Evolutionary conservation across 2,113 vertebrate species (phyloP), one percentile per base, ranked within the genome.

Genomic region (Dunckerocampus dactyliophorus): DNA sequence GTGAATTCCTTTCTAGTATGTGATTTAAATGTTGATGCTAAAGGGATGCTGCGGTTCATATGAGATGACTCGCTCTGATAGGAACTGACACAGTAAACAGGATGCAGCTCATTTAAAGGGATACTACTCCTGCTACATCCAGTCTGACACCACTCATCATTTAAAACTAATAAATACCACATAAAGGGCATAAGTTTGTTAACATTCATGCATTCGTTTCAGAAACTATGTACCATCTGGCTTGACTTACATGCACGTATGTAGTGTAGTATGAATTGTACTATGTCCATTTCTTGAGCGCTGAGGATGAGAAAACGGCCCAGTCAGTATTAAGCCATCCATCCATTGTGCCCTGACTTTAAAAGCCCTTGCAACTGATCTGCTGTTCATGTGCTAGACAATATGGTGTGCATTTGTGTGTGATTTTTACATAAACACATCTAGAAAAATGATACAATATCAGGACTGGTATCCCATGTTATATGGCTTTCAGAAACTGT

Each of bases 21-120:
- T 19, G 37, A 55, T 20, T 56, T 56, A 13, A 15, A 42, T 8
- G 19, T 13, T 39, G 37, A 56, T 56, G 34, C 19, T 56, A 21
- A 42, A 42, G 53, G 54, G n/a, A 56, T 21, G 19, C 34, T 56
- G 37, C 34, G 13, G 16, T 14, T 43, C 39, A 43, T 43, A 43
- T 42, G 34, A 20, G 34, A 56, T 56, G 34, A 42, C 54, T 39
- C n/a, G 34, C 53, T 34, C 52, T 20, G 34, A 55, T 55, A 39
- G 5, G 34, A 55, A 20, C 31, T 20, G 31, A 55, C 34, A 55
- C 37, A 1, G 19, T 56, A 42, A 56, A 56, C 54, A 56, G 54
- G 54, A 56, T 56, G 54, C 54, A 56, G 37, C n/a, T 42, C 54
- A 56, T 56, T 56, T 56, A 56, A 56, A 56, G 54, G 19, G 34